phyloP scores from a whole-genome alignment of 2,797 vertebrate genomes.

The Sphenopsis melanotis region DNA sequence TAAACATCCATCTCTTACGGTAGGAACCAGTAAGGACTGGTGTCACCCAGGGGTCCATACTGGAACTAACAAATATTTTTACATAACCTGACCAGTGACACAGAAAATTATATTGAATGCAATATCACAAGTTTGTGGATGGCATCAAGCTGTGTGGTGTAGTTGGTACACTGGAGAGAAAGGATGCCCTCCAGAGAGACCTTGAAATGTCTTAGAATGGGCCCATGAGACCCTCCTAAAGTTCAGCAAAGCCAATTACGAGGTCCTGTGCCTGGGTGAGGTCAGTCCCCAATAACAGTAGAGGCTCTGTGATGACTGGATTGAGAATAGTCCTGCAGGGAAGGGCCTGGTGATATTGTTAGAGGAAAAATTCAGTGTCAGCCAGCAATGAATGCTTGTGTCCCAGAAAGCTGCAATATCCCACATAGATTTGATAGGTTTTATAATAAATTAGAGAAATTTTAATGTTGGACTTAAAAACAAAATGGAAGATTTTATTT shows the following conservation, averaged over 20 bases:
- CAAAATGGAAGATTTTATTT: background rate
- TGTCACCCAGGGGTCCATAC: too few relatives aligned
- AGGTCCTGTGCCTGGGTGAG: background rate
- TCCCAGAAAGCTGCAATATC: background rate
- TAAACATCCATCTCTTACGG: background rate
- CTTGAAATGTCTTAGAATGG: background rate
- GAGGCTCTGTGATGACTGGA: background rate
- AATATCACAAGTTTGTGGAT: background rate
- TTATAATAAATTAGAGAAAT: background rate
- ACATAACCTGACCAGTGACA: background rate
- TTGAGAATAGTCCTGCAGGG: background rate
- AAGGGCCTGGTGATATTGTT: background rate
- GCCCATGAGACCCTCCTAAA: rapidly evolving
- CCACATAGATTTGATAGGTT: background rate
- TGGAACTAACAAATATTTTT: background rate
- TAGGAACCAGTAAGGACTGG: background rate
- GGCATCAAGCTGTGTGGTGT: background rate
- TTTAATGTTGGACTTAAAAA: background rate
- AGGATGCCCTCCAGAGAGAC: background rate
- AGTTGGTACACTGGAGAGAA: background rate
- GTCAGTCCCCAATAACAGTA: too few relatives aligned
- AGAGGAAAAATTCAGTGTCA: background rate
- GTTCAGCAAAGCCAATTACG: background rate
- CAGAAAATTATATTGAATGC: background rate
- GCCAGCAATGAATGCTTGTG: background rate